Evolutionary conservation across 2,113 vertebrate genomes (phyloP), one percentile per base, ranked within the genome.

Genomic region (Passer montanus): DNA sequence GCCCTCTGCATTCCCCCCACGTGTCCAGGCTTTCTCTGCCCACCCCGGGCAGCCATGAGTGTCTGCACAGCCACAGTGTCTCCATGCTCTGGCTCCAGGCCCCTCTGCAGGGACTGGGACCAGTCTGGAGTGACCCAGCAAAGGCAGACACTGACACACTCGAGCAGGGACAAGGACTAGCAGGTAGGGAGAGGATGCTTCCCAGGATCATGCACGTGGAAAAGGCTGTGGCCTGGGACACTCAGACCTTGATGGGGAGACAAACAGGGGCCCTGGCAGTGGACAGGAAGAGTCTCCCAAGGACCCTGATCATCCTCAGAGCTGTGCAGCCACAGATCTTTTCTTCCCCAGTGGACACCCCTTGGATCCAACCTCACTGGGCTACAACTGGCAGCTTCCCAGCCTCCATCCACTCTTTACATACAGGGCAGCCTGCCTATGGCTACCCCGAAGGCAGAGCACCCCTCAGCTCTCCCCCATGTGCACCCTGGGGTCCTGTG

Each of bases 1-100:
- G 20, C 2, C 0, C 0, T 43, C 13, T 70, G 41, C 23, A 37
- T 52, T 46, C 58, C n/a, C 33, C 37, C 27, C 47, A 22, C 0
- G 0, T 11, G 17, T 17, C 63, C 33, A 43, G 27, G 64, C 47
- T 73, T 70, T 26, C 63, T 66, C 16, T 89, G 49, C 28, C 33
- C 7, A 1, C 22, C 18, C 16, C 35, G 33, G 50, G 22, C 26
- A 84, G 33, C 52, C 11, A 9, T 4, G 24, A 9, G 3, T 20
- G 35, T 26, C 9, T 26, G 19, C 35, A 33, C 2, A 4, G 73
- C 27, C 56, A 50, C 46, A 27, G 10, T 28, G n/a, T 23, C 72
- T 41, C 58, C 30, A 2, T 20, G 33, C 30, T 23, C 39, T 84
- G 37, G 23, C 15, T 59, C 53, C 73, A 49, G 31, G 31, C 23